phyloP scores from a whole-genome alignment of 2,113 vertebrate genomes.

The Eonycteris spelaea region DNA sequence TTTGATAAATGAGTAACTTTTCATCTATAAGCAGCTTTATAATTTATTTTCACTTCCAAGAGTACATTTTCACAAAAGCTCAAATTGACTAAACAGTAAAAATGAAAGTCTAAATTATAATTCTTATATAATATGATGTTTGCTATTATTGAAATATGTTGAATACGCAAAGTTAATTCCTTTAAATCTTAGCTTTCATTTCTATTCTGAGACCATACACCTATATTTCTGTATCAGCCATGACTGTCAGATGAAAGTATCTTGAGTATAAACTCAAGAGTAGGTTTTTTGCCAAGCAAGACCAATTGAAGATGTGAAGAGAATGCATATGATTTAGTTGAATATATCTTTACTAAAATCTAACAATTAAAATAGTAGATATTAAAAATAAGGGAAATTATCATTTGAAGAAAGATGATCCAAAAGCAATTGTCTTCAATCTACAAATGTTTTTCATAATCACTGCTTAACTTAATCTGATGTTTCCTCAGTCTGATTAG shows the following conservation, averaged over 20 bases:
- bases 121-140: not conserved
- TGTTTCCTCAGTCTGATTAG: not conserved
- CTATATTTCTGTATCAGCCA: not conserved
- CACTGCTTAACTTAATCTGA: not conserved
- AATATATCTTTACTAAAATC: not conserved
- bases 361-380: not conserved
- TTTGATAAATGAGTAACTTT: constrained; percentile 43
- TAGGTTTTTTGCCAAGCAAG: not conserved
- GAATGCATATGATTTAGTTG: not conserved
- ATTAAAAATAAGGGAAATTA: not conserved
- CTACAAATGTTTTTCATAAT: not conserved
- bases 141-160: not conserved
- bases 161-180: not conserved
- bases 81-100: not conserved
- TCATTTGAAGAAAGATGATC: not conserved
- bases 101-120: constrained; percentile 31
- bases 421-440: not conserved
- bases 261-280: not conserved
- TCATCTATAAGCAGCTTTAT: not conserved
- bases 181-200: not conserved
- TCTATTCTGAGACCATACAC: not conserved
- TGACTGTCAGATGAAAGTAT: not conserved
- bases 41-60: constrained; percentile 39
- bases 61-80: constrained; percentile 18
- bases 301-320: not conserved